Evolutionary conservation across 2,797 vertebrate species (phyloP), one percentile per base, ranked within the genome.

Genomic region (Prunella strophiata): DNA sequence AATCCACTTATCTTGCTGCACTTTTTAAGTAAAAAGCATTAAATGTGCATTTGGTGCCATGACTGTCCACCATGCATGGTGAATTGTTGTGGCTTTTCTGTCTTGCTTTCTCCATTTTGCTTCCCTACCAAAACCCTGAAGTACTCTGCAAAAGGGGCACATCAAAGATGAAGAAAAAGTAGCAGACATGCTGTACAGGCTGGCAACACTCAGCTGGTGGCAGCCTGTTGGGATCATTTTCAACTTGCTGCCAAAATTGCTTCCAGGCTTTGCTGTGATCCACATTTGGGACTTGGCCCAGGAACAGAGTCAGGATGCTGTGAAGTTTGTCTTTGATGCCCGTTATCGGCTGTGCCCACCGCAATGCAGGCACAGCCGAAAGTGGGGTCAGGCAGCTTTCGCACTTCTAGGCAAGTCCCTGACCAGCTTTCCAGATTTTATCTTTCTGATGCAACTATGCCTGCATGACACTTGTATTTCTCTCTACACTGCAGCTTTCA

Each of bases 211-310:
- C 67, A 63, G 91, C 70, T 90, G 85, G 48, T 66, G 51, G 36
- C 48, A 84, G 55, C 19, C 77, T 68, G 22, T 59, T 78, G 68
- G 57, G 54, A 55, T 81, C 55, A 55, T 86, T 90, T 85, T 70
- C 43, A 85, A 1, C 16, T 62, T 81, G 43, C 76, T 88, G 70
- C 76, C 72, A 90, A 45, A 86, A 84, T 55, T 84, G 66, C 80
- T 70, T 91, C 29, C 38, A 73, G 94, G 80, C 59, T 93, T 88
- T 43, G 9, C 83, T 90, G 11, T 95, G 82, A 94, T 88, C 62
- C 48, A 42, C 36, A 30, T 59, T 27, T 74, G 68, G 55, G 87
- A 13, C 65, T 84, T 87, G 80, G 84, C 55, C 47, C 45, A 38
- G 59, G 62, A 93, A 54, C 47, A 84, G 40, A 88, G 43, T 54